These are phyloP conservation scores for Laticauda laticaudata DNA, from an alignment of 2,113 vertebrate species.

Conservation along the genomic window DNA sequence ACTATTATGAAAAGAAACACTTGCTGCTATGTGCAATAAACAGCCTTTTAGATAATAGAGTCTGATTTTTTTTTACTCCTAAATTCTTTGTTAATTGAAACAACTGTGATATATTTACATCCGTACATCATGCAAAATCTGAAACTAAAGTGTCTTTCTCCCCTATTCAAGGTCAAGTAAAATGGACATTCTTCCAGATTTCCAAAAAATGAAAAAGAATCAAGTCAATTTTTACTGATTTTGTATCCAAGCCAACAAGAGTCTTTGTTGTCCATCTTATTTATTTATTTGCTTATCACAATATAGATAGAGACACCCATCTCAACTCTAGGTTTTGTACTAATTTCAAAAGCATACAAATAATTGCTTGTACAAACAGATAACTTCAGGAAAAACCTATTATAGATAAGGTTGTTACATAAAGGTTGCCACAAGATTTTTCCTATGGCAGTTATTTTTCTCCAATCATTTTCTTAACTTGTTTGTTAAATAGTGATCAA, in stretches of 20 bases:
- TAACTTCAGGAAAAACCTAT: not conserved
- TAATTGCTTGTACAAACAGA: conserved; percentile 1
- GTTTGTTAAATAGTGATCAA: not conserved
- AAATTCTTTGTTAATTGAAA: not conserved
- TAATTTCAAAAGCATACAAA: conserved; percentile 2
- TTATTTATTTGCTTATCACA: not conserved
- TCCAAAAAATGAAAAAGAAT: not conserved
- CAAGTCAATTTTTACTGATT: not conserved
- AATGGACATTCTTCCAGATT: accelerated
- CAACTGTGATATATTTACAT: not conserved
- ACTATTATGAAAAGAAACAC: not conserved
- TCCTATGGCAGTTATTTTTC: not conserved
- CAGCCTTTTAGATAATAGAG: not conserved
- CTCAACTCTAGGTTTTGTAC: not conserved
- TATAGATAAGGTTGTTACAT: not conserved
- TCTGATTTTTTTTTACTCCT: not conserved
- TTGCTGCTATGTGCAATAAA: not conserved
- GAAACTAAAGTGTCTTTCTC: not conserved
- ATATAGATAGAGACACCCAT: not conserved
- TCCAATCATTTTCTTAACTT: not conserved
- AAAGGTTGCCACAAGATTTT: not conserved
- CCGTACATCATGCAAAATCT: not conserved
- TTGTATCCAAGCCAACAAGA: not conserved
- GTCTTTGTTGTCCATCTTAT: not conserved
- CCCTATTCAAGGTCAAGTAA: not conserved